These are phyloP conservation scores for Antrozous pallidus DNA, from an alignment of 2,797 vertebrate genomes.

Conservation along the genomic window DNA sequence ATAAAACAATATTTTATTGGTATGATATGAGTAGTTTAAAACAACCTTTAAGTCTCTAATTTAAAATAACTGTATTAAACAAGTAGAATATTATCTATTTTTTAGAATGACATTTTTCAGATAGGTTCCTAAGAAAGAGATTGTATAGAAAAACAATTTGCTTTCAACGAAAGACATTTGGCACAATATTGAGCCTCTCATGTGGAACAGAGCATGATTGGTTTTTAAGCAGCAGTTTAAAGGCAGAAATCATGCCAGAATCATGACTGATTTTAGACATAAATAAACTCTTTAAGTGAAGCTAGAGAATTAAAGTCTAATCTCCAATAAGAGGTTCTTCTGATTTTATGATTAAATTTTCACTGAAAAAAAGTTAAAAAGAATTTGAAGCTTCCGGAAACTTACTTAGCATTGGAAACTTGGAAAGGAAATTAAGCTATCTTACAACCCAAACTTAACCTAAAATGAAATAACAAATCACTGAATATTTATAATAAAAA, in stretches of 20 bases:
- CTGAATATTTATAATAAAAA: constrained; percentile 32
- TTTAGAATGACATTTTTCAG: neutral
- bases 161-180: neutral
- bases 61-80: neutral
- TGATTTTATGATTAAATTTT: constrained; percentile 30
- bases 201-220: neutral
- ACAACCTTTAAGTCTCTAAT: neutral
- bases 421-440: neutral
- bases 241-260: constrained; percentile 11
- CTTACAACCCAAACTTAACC: constrained; percentile 12
- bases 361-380: neutral
- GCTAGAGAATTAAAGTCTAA: neutral
- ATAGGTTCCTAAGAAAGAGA: neutral
- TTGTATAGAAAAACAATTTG: neutral
- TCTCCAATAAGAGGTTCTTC: neutral
- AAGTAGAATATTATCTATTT: neutral
- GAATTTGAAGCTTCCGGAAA: neutral
- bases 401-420: neutral
- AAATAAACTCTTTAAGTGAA: neutral
- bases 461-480: neutral
- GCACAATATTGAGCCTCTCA: neutral
- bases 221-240: constrained; percentile 32
- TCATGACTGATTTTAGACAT: neutral
- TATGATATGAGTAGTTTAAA: neutral
- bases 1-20: neutral